Evolutionary conservation across 2,797 vertebrate species (phyloP).

Genomic region (Enteromius treurensis): DNA sequence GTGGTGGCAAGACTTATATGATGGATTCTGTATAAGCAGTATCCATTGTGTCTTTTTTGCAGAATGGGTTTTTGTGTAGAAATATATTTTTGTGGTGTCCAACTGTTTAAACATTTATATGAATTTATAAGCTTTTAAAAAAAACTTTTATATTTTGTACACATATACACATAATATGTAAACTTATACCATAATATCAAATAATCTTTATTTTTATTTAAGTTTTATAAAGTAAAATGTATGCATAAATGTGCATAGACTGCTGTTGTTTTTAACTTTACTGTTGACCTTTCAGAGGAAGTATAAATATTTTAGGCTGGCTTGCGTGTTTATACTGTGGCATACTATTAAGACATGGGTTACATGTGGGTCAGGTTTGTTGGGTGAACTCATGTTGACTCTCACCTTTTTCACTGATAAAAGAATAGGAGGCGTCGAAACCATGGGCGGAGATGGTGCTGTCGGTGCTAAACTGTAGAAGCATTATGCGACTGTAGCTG

Average conservation of each 20-base stretch:
- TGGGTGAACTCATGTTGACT: conserved; percentile 10
- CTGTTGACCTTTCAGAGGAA: not conserved
- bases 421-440: conserved; percentile 77
- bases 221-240: not conserved
- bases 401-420: conserved; percentile 78
- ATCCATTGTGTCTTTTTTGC: not conserved
- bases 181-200: not conserved
- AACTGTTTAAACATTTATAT: not conserved
- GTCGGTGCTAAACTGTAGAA: conserved; percentile 80
- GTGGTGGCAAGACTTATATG: not conserved
- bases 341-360: conserved; percentile 13
- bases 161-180: not conserved
- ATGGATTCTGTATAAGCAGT: not conserved
- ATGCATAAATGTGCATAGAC: not conserved
- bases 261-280: not conserved
- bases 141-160: not conserved
- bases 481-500: conserved; percentile 77
- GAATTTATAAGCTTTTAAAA: not conserved
- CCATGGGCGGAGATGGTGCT: conserved; percentile 73
- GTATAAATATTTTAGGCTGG: not conserved
- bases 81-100: not conserved
- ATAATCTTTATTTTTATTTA: not conserved
- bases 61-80: not conserved
- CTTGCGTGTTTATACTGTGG: not conserved
- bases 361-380: conserved; percentile 6